These are phyloP conservation scores for Phlogophora meticulosa DNA, from an alignment of 2,888 invertebrate species.

Conservation along the genomic window DNA sequence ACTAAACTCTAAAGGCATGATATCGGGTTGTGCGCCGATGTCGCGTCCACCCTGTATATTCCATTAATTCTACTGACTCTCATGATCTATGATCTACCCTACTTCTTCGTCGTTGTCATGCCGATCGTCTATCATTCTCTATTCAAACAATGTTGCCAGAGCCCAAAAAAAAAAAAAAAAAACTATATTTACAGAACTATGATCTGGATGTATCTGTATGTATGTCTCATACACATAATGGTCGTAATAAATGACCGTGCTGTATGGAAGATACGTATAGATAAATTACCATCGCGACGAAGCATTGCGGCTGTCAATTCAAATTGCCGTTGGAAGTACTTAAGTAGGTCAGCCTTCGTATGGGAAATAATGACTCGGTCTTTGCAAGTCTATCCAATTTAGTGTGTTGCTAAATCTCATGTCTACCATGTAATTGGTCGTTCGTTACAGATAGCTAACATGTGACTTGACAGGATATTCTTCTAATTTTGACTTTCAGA, in stretches of 20 bases:
- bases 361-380: constrained; percentile 19
- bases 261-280: constrained; percentile 5
- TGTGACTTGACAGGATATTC: background rate
- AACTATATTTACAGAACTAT: too few relatives aligned
- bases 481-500: background rate
- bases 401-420: constrained; percentile 14
- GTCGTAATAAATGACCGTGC: constrained; percentile 1
- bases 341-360: constrained; percentile 37
- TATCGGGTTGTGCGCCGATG: too few relatives aligned
- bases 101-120: too few relatives aligned
- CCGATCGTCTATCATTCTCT: too few relatives aligned
- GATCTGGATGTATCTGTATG: too few relatives aligned
- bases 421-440: background rate
- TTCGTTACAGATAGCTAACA: background rate
- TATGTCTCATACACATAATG: constrained; percentile 5
- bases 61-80: too few relatives aligned
- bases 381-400: constrained; percentile 23
- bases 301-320: constrained; percentile 29
- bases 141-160: too few relatives aligned
- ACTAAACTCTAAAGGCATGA: too few relatives aligned
- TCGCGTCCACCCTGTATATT: too few relatives aligned
- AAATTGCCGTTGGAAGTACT: constrained; percentile 37
- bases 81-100: too few relatives aligned
- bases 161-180: too few relatives aligned
- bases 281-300: constrained; percentile 12